Evolutionary conservation across 2,888 invertebrate genomes (phyloP).

Genomic region (Mythimna loreyi): DNA sequence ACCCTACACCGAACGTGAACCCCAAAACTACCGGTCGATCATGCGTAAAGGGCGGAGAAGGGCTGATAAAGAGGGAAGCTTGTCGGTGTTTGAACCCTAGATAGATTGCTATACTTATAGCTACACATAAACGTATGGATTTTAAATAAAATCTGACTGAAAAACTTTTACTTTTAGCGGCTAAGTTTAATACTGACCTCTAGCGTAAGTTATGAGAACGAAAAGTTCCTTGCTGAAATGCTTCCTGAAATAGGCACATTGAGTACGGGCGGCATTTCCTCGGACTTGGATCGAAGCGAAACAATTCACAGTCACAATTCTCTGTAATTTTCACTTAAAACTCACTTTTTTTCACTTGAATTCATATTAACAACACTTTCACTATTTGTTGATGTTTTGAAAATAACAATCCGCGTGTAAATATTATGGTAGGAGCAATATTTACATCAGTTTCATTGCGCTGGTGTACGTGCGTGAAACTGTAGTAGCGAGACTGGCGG

Average conservation of each 20-base stretch:
- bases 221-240: conserved; percentile 88
- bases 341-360: conserved; percentile 72
- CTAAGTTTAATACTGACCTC: conserved; percentile 84
- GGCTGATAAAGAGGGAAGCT: conserved; percentile 89
- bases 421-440: conserved; percentile 88
- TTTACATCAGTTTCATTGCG: conserved; percentile 88
- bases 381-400: conserved; percentile 77
- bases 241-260: conserved; percentile 88
- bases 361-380: conserved; percentile 72
- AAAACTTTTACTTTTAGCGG: conserved; percentile 43
- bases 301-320: conserved; percentile 79
- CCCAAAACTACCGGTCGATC: conserved; percentile 90
- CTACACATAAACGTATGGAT: conserved; percentile 63
- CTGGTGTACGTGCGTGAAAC: conserved; percentile 89
- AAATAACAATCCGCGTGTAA: conserved; percentile 85
- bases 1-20: conserved; percentile 80
- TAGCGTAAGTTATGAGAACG: conserved; percentile 88
- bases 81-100: conserved; percentile 87
- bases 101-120: conserved; percentile 72
- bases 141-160: conserved; percentile 48
- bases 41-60: conserved; percentile 91
- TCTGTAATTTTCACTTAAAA: conserved; percentile 79
- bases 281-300: conserved; percentile 86
- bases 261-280: conserved; percentile 86
- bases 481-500: conserved; percentile 88